Conservation (phyloP, 2,113 vertebrate genomes). For the cattle (Bos taurus) region DNA sequence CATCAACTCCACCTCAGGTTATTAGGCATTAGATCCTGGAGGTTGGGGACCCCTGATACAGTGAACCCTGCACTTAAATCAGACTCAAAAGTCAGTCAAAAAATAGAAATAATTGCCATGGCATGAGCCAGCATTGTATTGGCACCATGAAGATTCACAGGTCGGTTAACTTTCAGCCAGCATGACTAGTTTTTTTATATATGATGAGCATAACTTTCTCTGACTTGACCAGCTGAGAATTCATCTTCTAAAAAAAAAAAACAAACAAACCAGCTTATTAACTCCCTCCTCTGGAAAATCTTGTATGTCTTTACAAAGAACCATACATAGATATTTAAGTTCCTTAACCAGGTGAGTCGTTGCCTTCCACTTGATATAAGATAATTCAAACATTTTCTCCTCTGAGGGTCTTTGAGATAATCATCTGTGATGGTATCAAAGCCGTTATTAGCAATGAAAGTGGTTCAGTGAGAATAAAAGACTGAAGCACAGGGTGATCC, state of each 20-base stretch:
- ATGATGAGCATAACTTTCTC: neutral
- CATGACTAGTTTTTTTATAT: neutral
- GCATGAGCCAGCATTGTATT: rapidly evolving
- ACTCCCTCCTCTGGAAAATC: neutral
- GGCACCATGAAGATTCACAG: neutral
- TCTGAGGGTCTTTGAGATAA: neutral
- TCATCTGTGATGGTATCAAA: neutral
- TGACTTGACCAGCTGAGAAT: neutral
- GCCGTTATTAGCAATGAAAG: neutral
- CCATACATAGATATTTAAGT: too few relatives aligned
- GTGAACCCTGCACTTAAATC: neutral
- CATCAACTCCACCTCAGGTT: neutral
- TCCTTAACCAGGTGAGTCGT: neutral
- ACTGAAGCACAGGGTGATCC: neutral
- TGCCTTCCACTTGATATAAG: neutral
- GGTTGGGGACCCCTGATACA: neutral
- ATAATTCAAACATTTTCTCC: too few relatives aligned
- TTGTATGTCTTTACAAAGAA: neutral
- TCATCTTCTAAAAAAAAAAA: neutral
- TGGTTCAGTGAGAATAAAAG: neutral
- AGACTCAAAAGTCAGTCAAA: neutral
- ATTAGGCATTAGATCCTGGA: neutral
- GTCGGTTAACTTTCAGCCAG: neutral
- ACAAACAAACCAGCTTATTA: too few relatives aligned
- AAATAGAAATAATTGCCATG: neutral